Conservation (phyloP, 2,113 vertebrate species). For the Lepus europaeus region DNA sequence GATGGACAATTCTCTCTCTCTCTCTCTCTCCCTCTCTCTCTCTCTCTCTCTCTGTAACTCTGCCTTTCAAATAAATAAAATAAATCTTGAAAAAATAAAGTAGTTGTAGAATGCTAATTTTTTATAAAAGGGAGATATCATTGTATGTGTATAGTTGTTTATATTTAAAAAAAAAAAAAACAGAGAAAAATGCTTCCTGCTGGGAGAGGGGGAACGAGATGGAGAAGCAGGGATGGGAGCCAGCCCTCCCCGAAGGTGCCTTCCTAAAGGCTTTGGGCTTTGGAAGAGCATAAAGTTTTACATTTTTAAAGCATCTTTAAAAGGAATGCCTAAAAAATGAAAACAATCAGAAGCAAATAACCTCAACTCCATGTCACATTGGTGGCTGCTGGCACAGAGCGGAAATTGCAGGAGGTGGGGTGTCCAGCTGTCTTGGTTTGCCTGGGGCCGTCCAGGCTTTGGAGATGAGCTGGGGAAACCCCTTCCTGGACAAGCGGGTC, state of each 20-base stretch:
- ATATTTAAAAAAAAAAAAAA: conserved; percentile 33
- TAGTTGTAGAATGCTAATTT: not conserved
- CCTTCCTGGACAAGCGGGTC: not conserved
- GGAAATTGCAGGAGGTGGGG: not conserved
- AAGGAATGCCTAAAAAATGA: not conserved
- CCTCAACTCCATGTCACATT: not conserved
- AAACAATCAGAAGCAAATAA: not conserved
- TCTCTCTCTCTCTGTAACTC: too few species aligned
- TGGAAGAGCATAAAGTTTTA: not conserved
- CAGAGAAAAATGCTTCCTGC: not conserved
- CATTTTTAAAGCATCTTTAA: not conserved
- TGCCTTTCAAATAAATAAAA: too few species aligned
- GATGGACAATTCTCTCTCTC: too few species aligned
- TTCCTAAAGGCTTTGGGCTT: not conserved
- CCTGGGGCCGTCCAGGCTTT: not conserved
- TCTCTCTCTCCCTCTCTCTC: too few species aligned
- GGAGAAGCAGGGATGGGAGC: not conserved
- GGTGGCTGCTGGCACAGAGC: not conserved
- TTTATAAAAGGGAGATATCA: not conserved
- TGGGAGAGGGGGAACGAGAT: not conserved
- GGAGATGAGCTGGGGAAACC: not conserved
- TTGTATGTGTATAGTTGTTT: not conserved
- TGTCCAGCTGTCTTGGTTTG: not conserved
- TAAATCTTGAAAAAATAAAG: too few species aligned
- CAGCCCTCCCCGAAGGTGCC: not conserved